A percentile compares a stretch with the other conserved stretches of the same genome.
These are phyloP conservation scores for Alectura lathami DNA, from an alignment of 2,113 vertebrate species.

Conservation along the genomic window DNA sequence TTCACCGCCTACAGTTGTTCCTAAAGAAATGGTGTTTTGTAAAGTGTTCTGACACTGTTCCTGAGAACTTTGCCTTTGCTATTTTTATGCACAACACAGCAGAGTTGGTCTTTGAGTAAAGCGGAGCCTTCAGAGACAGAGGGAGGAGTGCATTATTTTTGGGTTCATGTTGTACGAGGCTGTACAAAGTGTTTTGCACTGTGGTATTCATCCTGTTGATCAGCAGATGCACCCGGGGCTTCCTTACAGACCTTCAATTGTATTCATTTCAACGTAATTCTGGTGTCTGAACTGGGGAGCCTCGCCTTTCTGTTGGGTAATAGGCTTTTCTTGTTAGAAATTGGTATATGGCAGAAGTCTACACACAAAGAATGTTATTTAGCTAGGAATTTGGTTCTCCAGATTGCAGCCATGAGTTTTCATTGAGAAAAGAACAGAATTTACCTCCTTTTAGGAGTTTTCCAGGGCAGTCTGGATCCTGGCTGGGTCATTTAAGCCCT, in stretches of 20 bases:
- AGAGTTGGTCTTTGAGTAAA: background rate
- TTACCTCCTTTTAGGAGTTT: background rate
- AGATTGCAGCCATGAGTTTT: background rate
- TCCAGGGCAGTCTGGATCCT: background rate
- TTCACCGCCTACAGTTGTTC: conserved; percentile 21
- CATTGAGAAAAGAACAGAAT: background rate
- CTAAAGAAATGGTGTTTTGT: background rate
- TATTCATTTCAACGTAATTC: background rate
- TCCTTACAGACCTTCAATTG: no score
- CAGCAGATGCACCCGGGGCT: fast-evolving
- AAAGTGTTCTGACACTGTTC: background rate
- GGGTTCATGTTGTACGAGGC: fast-evolving
- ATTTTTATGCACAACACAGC: background rate
- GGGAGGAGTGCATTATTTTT: background rate
- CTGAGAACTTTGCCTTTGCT: conserved; percentile 5
- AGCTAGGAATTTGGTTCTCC: background rate
- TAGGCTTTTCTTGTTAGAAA: background rate
- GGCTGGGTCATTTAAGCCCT: fast-evolving
- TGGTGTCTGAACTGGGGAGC: background rate
- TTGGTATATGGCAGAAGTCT: background rate
- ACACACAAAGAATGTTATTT: fast-evolving
- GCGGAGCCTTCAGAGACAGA: background rate
- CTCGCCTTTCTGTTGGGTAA: background rate
- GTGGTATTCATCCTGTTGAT: fast-evolving
- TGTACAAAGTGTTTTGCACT: fast-evolving